phyloP scores from a whole-genome alignment of 2,113 vertebrate species.

The Microcebus jonahi region DNA sequence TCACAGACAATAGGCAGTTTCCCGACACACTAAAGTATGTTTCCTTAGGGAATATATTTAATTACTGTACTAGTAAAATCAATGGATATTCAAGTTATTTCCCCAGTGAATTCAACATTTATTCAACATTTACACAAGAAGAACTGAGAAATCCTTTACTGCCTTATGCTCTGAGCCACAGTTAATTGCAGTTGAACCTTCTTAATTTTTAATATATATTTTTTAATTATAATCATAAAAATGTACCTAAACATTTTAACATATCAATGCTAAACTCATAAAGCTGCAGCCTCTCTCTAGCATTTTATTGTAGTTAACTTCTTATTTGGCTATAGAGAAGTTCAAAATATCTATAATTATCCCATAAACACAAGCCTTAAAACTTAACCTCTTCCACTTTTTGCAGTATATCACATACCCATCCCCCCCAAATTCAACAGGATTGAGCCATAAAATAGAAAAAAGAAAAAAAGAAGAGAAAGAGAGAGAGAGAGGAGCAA shows the following conservation, averaged over 20 bases:
- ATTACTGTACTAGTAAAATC: conserved; percentile 75
- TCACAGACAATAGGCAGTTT: conserved; percentile 53
- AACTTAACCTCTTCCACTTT: not conserved
- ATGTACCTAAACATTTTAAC: conserved; percentile 65
- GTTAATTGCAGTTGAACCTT: conserved; percentile 66
- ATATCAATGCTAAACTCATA: conserved; percentile 57
- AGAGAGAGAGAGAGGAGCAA: not conserved
- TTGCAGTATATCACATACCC: not conserved
- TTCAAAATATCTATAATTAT: conserved; percentile 45
- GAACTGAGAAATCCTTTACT: conserved; percentile 54
- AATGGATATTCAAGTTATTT: conserved; percentile 78
- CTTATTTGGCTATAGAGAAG: not conserved
- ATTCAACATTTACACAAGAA: conserved; percentile 73
- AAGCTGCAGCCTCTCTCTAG: not conserved
- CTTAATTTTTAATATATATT: conserved; percentile 72
- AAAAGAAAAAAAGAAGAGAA: too few species aligned
- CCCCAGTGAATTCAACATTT: conserved; percentile 69
- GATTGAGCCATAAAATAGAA: not conserved
- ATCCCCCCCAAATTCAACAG: not conserved
- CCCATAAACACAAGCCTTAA: conserved; percentile 22
- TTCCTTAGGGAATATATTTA: conserved; percentile 70
- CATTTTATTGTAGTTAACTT: conserved; percentile 51
- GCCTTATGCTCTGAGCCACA: conserved; percentile 49
- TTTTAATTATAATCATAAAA: conserved; percentile 73
- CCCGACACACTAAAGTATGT: conserved; percentile 31